phyloP scores from a whole-genome alignment of 2,113 vertebrate genomes.

The Dascyllus trimaculatus region DNA sequence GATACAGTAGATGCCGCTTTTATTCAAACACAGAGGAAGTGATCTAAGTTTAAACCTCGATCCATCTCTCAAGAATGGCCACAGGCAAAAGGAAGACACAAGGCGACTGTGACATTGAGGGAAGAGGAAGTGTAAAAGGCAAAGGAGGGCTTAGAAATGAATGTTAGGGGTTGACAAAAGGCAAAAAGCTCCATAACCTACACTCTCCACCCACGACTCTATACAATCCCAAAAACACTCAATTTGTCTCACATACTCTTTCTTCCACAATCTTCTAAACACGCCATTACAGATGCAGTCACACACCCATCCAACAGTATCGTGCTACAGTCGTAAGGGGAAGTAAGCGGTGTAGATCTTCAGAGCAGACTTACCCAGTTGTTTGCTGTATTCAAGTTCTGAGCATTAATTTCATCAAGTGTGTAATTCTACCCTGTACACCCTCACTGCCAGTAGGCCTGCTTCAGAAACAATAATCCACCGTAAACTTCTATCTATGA shows the following conservation, averaged over 20 bases:
- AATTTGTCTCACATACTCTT: conserved; percentile 53
- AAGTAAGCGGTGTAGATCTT: conserved; percentile 30
- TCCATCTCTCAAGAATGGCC: conserved; percentile 60
- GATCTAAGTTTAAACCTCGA: conserved; percentile 69
- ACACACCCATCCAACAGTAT: conserved; percentile 29
- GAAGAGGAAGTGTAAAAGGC: conserved; percentile 62
- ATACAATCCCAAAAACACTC: conserved; percentile 49
- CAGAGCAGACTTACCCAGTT: conserved; percentile 46
- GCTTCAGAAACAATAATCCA: conserved; percentile 72
- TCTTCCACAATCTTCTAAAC: conserved; percentile 45
- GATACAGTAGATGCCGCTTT: conserved; percentile 19
- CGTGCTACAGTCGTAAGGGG: conserved; percentile 12
- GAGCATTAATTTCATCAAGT: conserved; percentile 69
- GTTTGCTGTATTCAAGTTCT: conserved; percentile 34
- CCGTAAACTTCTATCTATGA: conserved; percentile 64
- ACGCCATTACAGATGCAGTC: conserved; percentile 38
- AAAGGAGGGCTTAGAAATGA: conserved; percentile 77
- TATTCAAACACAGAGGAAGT: conserved; percentile 55
- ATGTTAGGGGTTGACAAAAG: conserved; percentile 75
- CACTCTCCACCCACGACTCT: conserved; percentile 70
- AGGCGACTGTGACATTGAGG: conserved; percentile 65
- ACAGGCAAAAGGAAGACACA: conserved; percentile 64
- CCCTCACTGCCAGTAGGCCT: conserved; percentile 58
- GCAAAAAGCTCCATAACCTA: conserved; percentile 80
- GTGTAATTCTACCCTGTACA: conserved; percentile 69